A percentile compares a stretch with the other conserved stretches of the same genome.
phyloP scores from a whole-genome alignment of 1,140 invertebrate genomes.

The Magallana gigas region DNA sequence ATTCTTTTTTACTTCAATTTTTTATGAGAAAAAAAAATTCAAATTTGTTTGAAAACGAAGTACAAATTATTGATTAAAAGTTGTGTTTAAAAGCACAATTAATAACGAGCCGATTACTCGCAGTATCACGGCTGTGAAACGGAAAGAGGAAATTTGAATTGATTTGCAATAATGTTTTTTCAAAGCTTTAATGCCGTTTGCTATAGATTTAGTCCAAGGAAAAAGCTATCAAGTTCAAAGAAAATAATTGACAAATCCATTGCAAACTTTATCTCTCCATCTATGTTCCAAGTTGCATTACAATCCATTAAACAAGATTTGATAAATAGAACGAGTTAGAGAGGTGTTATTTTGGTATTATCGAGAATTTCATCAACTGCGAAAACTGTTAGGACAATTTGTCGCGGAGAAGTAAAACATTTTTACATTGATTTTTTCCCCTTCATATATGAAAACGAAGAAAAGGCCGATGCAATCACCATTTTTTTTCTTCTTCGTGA shows the following conservation, averaged over 20 bases:
- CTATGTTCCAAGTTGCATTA: conserved; percentile 37
- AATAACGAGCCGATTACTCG: conserved; percentile 41
- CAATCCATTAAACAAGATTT: conserved; percentile 38
- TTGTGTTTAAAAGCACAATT: conserved; percentile 38
- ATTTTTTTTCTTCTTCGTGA: no score
- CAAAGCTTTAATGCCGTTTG: conserved; percentile 33
- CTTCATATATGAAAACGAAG: not conserved
- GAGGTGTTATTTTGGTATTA: conserved; percentile 21
- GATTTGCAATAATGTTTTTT: conserved; percentile 41
- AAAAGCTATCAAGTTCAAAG: conserved; percentile 36
- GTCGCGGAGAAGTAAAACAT: not conserved
- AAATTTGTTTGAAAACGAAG: not conserved
- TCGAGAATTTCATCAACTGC: conserved; percentile 21
- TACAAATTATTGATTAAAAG: not conserved
- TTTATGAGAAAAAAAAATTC: not conserved
- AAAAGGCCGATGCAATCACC: not conserved
- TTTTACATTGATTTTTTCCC: conserved; percentile 19
- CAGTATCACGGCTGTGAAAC: conserved; percentile 36
- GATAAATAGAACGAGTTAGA: conserved; percentile 36
- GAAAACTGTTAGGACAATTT: conserved; percentile 32
- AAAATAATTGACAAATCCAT: conserved; percentile 38
- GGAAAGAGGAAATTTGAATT: conserved; percentile 55
- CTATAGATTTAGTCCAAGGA: conserved; percentile 35
- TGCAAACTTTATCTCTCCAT: conserved; percentile 20
- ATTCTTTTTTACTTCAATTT: not conserved